Evolutionary conservation across 2,888 invertebrate species (phyloP), one percentile per base, ranked within the genome.

Genomic region (Chloroclystis v-ata): DNA sequence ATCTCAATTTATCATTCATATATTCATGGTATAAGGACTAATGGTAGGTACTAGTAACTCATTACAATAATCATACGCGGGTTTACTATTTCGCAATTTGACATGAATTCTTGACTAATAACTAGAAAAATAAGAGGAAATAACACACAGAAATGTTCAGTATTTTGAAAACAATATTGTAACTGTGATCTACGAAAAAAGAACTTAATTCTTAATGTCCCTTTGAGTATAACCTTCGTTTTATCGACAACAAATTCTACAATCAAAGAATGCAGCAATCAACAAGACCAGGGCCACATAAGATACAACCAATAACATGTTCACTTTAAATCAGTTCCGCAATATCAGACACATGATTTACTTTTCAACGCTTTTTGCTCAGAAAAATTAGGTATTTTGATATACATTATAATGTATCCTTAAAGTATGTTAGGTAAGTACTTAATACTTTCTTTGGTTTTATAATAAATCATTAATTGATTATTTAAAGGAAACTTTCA

Each of bases 61-160:
- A 39, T 43, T 48, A 43, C 26, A 39, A 43, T 37, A 43, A 48
- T 43, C 16, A 43, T 28, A 16, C 11, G 32, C 42, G 42, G 47
- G 43, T 43, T 35, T 20, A 35, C 29, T 10, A 39, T 48, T 40
- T 37, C 39, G 32, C 39, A 43, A 48, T 39, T 20, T 43, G 43
- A 48, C 47, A 43, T 39, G 24, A 39, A 48, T 43, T 48, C 43
- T 25, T 26, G 10, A 24, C 24, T 37, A 25, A 40, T 37, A 20
- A 29, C 28, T 37, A 25, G 37, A 37, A 20, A 46, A 3, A 53
- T 32, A 13, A 32, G 30, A 11, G 14, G 14, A 32, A 14, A 20
- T 20, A 32, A 32, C 14, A 9, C 13, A 20, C 20, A 20, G 2
- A 20, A 20, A 20, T 20, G 5, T 20, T 20, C 2, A 4, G 20